Conservation (phyloP, 2,888 invertebrate genomes). For the Xestia xanthographa region DNA sequence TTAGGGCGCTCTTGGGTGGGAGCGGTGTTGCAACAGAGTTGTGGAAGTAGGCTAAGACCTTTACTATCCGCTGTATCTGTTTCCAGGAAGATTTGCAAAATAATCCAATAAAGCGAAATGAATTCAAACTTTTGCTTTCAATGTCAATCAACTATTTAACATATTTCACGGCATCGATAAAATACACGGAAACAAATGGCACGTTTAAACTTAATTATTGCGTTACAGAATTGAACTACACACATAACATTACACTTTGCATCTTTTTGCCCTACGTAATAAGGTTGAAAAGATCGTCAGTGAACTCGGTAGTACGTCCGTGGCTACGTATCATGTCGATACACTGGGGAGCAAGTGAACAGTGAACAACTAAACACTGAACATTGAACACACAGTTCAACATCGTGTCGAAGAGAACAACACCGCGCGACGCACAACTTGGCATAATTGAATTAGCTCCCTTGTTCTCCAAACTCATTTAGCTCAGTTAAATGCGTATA, state of each 20-base stretch:
- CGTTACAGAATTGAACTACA: slow-evolving; percentile 20
- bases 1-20: no score
- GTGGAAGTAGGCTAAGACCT: no score
- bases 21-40: no score
- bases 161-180: slow-evolving; percentile 13
- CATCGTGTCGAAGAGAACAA: slow-evolving; percentile 51
- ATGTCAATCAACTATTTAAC: slow-evolving; percentile 12
- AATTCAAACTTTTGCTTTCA: slow-evolving; percentile 7
- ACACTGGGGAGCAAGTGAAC: slow-evolving; percentile 44
- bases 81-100: background rate
- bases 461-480: slow-evolving; percentile 68
- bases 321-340: slow-evolving; percentile 19
- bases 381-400: slow-evolving; percentile 32
- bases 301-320: background rate
- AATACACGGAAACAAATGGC: slow-evolving; percentile 9
- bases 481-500: slow-evolving; percentile 64
- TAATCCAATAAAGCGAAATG: slow-evolving; percentile 6
- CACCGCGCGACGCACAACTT: slow-evolving; percentile 50
- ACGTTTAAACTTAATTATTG: slow-evolving; percentile 40
- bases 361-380: slow-evolving; percentile 12
- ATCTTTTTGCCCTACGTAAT: no score
- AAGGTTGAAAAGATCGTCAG: no score
- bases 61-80: slow-evolving; percentile 13
- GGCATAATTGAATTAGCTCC: slow-evolving; percentile 67
- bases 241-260: no score